Conservation (phyloP, 2,797 vertebrate genomes). For the Streptopelia turtur region DNA sequence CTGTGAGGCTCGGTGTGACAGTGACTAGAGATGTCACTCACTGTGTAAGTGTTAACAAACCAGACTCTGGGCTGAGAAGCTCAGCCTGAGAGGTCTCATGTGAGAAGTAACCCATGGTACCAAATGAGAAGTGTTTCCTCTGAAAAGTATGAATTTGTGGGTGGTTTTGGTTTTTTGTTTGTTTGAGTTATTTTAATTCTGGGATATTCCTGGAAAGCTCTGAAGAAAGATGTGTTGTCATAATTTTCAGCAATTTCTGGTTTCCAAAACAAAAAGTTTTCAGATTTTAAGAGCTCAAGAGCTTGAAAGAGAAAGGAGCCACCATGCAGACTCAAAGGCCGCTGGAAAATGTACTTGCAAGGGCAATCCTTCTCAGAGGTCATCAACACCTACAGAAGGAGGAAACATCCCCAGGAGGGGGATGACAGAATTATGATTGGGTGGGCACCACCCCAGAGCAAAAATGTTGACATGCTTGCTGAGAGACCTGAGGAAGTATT, state of each 20-base stretch:
- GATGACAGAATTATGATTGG: neutral
- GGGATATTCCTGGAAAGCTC: neutral
- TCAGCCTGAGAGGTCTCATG: neutral
- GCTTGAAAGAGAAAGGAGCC: neutral
- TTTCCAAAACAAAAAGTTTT: neutral
- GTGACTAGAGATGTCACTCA: neutral
- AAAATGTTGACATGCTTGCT: neutral
- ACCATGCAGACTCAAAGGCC: neutral
- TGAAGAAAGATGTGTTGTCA: neutral
- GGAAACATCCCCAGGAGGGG: neutral
- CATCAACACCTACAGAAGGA: neutral
- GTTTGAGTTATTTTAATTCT: neutral
- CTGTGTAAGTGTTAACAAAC: neutral
- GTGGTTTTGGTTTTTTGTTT: neutral
- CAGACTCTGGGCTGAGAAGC: neutral
- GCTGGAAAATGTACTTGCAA: neutral
- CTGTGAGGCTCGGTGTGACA: neutral
- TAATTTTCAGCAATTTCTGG: neutral
- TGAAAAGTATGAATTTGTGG: neutral
- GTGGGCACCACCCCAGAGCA: accelerated
- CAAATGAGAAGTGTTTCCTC: neutral
- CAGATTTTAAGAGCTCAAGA: neutral
- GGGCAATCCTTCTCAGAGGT: neutral
- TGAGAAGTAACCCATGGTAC: neutral
- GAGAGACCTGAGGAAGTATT: neutral